Evolutionary conservation across 1,140 invertebrate genomes (phyloP).

Genomic region (Listronotus bonariensis): DNA sequence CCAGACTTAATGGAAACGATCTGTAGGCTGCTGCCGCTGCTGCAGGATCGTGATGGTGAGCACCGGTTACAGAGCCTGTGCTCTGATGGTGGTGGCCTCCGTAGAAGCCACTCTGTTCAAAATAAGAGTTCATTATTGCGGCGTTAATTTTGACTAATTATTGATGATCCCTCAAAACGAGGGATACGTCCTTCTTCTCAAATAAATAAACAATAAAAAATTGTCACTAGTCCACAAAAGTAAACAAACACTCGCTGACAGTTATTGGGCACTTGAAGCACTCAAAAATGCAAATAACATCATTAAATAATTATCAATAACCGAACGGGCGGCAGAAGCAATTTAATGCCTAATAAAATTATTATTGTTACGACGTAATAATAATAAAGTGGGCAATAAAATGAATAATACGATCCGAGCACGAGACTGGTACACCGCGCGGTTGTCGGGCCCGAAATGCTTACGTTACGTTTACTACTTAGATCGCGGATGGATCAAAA

Average conservation of each 20-base stretch:
- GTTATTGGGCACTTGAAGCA: conserved; percentile 31
- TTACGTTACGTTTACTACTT: conserved; percentile 45
- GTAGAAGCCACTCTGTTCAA: conserved; percentile 92
- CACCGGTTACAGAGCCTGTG: conserved; percentile 64
- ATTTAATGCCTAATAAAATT: conserved; percentile 47
- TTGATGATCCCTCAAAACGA: conserved; percentile 42
- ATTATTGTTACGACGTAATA: conserved; percentile 54
- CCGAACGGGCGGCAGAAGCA: background rate
- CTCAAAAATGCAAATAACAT: conserved; percentile 19
- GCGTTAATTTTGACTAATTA: conserved; percentile 52
- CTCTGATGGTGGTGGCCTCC: conserved; percentile 83
- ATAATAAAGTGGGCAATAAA: conserved; percentile 51
- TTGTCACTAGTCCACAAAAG: conserved; percentile 28
- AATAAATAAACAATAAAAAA: conserved; percentile 34
- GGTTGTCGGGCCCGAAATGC: conserved; percentile 52
- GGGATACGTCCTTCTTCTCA: conserved; percentile 37
- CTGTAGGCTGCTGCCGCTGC: conserved; percentile 75
- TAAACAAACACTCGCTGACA: conserved; percentile 24
- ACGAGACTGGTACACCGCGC: conserved; percentile 45
- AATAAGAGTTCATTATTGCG: conserved; percentile 89
- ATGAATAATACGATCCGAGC: conserved; percentile 26
- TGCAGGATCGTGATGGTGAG: conserved; percentile 68
- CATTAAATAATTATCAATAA: background rate
- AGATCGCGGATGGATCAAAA: conserved; percentile 52
- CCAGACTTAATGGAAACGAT: conserved; percentile 79